Evolutionary conservation across 2,113 vertebrate genomes (phyloP).

Genomic region (Lasiurus cinereus): DNA sequence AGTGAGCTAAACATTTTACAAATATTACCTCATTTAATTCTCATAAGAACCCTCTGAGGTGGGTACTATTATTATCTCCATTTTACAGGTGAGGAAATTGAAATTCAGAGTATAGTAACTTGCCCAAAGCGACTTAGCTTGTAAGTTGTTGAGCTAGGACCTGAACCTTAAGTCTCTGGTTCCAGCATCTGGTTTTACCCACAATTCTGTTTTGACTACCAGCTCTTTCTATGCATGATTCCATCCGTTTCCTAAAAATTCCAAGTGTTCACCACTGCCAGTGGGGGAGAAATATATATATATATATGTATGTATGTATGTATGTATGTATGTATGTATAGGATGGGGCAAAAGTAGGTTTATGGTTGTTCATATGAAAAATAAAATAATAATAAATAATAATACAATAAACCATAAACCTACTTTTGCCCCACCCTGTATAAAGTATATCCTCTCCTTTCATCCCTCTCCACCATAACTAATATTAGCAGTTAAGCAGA

Average conservation of each 20-base stretch:
- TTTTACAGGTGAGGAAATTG: not conserved
- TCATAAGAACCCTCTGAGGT: not conserved
- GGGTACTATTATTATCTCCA: not conserved
- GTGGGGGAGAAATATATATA: not conserved
- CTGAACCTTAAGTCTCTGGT: not conserved
- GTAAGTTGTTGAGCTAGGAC: not conserved
- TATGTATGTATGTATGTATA: too few species aligned
- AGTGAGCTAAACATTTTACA: not conserved
- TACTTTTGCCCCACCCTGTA: not conserved
- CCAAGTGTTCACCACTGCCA: not conserved
- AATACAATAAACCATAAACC: not conserved
- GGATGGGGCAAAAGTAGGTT: not conserved
- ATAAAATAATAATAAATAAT: not conserved
- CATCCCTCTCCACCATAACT: not conserved
- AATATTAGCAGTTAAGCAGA: not conserved
- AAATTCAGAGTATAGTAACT: slow-evolving; percentile 27
- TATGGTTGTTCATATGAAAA: not conserved
- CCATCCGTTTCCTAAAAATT: not conserved
- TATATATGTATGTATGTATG: too few species aligned
- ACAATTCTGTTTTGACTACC: not conserved
- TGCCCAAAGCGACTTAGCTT: not conserved
- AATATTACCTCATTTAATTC: not conserved
- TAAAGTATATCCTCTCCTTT: not conserved
- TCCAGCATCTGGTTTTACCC: not conserved
- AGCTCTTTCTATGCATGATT: not conserved